Percentiles rank a stretch among this genome's conserved stretches.
These are phyloP conservation scores for Sorex araneus DNA, from an alignment of 2,113 vertebrate species.

Conservation along the genomic window DNA sequence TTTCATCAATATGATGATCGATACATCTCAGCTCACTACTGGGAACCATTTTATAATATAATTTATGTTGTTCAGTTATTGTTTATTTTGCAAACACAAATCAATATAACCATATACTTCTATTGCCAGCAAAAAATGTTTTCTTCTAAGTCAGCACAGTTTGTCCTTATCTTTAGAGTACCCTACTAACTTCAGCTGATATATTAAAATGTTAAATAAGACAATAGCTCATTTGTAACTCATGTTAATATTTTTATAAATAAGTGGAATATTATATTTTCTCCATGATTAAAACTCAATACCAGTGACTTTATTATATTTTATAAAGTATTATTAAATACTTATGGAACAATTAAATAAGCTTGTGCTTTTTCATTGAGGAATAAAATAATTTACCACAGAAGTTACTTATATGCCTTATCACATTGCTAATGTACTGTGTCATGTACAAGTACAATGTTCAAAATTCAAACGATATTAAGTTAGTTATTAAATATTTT, in stretches of 20 bases:
- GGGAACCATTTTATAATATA: neutral
- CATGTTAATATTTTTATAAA: slow-evolving; percentile 12
- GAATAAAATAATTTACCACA: neutral
- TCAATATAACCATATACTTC: neutral
- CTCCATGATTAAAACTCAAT: neutral
- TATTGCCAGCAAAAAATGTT: neutral
- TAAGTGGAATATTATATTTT: neutral
- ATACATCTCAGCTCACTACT: neutral
- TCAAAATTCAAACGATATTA: neutral
- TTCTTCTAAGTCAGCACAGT: neutral
- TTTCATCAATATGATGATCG: neutral
- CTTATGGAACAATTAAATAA: slow-evolving; percentile 1
- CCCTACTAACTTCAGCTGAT: neutral
- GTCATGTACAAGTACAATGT: neutral
- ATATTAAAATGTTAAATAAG: neutral
- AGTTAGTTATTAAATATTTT: slow-evolving; percentile 26
- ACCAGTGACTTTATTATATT: neutral
- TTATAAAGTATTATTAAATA: too few species aligned
- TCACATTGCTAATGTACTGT: too few species aligned
- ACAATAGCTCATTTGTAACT: neutral
- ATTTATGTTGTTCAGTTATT: neutral
- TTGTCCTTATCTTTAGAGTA: neutral
- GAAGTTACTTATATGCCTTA: neutral
- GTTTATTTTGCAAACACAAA: neutral
- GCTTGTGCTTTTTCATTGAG: neutral